A percentile compares a stretch with the other conserved stretches of the same genome.
Conservation (phyloP, 92 coral and sea anemone genomes). For the Phenganax marumi region DNA sequence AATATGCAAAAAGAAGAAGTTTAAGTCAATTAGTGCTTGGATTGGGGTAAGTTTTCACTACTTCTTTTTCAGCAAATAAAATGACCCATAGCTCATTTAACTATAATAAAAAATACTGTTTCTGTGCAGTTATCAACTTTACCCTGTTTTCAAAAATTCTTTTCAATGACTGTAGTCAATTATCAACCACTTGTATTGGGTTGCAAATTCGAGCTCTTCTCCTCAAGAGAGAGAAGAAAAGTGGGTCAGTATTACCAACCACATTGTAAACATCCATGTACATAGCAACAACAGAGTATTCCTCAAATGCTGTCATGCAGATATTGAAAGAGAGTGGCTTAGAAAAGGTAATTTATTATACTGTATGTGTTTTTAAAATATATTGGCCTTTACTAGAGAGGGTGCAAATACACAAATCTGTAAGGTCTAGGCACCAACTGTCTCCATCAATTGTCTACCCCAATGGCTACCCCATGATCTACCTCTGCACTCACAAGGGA, state of each 20-base stretch:
- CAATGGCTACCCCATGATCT: too few relatives aligned
- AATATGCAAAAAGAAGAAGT: conserved; percentile 33
- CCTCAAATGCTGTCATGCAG: conserved; percentile 27
- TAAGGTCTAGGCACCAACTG: background rate
- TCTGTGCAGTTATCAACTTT: background rate
- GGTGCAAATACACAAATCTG: background rate
- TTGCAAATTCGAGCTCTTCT: conserved; percentile 37
- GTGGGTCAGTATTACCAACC: conserved; percentile 36
- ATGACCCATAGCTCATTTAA: background rate
- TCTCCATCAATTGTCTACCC: too few relatives aligned
- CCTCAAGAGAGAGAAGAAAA: conserved; percentile 41
- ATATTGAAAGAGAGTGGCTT: conserved; percentile 37
- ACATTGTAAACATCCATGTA: conserved; percentile 21
- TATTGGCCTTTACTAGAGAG: background rate
- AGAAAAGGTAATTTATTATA: conserved; percentile 28
- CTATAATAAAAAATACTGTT: background rate
- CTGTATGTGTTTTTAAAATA: background rate
- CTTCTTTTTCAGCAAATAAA: background rate
- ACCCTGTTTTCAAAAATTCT: background rate
- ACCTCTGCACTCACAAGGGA: background rate
- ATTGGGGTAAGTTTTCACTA: conserved; percentile 34
- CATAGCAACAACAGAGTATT: conserved; percentile 23
- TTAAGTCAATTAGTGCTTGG: conserved; percentile 44
- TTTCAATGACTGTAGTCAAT: conserved; percentile 23
- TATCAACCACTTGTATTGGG: conserved; percentile 43